Evolutionary conservation across 2,888 invertebrate species (phyloP).

Genomic region (Sarcophaga variegata): DNA sequence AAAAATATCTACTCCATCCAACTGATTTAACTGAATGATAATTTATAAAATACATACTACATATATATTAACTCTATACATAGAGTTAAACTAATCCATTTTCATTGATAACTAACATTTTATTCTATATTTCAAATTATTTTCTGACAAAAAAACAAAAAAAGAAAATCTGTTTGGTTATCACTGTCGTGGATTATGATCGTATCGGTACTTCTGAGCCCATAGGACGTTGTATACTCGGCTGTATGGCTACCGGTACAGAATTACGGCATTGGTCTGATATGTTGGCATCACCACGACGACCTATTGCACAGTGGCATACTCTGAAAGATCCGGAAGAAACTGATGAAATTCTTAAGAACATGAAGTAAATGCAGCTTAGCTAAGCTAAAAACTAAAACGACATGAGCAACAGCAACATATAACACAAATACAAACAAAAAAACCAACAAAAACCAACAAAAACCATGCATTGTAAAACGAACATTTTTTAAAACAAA

Average conservation of each 20-base stretch:
- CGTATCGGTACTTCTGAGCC: conserved; percentile 99
- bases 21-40: conserved; percentile 34
- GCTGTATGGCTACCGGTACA: conserved; percentile 98
- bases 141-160: not conserved
- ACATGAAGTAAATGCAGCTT: conserved; percentile 77
- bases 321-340: conserved; percentile 99
- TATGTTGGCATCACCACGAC: conserved; percentile 99
- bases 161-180: conserved; percentile 99
- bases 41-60: conserved; percentile 40
- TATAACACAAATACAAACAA: conserved; percentile 50
- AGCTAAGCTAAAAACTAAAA: conserved; percentile 2
- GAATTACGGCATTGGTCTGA: conserved; percentile 99
- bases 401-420: conserved; percentile 36
- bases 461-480: conserved; percentile 1
- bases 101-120: conserved; percentile 66
- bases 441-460: not conserved
- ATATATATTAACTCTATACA: too few species aligned
- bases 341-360: conserved; percentile 81
- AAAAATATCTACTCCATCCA: conserved; percentile 19
- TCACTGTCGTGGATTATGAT: conserved; percentile 99
- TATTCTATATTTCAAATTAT: conserved; percentile 67
- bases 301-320: conserved; percentile 99
- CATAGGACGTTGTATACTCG: conserved; percentile 98
- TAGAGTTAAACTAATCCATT: conserved; percentile 55
- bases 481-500: not conserved